Base-by-base conservation (phyloP, 1,140 invertebrate genomes). In the Trichonephila clavipes region DNA sequence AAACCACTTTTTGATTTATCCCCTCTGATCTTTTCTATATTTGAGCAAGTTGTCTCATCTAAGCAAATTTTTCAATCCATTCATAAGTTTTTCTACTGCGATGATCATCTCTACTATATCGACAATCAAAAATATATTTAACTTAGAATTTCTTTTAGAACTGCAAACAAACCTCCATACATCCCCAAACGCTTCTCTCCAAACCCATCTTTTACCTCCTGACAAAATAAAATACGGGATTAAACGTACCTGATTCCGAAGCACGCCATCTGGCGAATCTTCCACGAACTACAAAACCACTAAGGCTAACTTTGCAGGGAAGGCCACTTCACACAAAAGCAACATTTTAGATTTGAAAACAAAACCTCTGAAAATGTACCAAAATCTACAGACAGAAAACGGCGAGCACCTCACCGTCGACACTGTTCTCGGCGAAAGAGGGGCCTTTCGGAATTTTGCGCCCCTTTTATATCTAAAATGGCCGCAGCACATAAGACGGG, bases 381-480 rank as follows among this genome's bases (percentile, higher is more conserved):
- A 12, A 10, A 66, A 66, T n/a, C n/a, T 18, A 28, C 28, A 72
- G 28, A 24, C 69, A 18, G 69, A 34, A 72, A 72, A 24, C 28
- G 34, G 24, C 69, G 24, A 28, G 69, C 12, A 72, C 69, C 69
- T 72, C 69, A 28, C 28, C 69, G 24, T 72, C 69, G 69, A 24
- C 12, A 24, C n/a, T 28, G 24, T 72, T 28, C 24, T 24, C 24
- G 12, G 28, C 24, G 16, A 72, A 72, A 72, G n/a, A 28, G 28
- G 69, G 51, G 44, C 58, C n/a, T 58, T 58, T 44, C 44, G 19
- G 82, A 58, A n/a, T 85, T 85, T 85, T 58, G 82, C 51, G 40
- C 10, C 40, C 51, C 82, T 83, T 83, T 83, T 59, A 83, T 59
- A 51, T 59, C 82, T 83, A 83, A 83, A 83, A 83, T 21, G 82